Conservation (phyloP, 1,140 invertebrate genomes). For the Dendroctonus ponderosae region DNA sequence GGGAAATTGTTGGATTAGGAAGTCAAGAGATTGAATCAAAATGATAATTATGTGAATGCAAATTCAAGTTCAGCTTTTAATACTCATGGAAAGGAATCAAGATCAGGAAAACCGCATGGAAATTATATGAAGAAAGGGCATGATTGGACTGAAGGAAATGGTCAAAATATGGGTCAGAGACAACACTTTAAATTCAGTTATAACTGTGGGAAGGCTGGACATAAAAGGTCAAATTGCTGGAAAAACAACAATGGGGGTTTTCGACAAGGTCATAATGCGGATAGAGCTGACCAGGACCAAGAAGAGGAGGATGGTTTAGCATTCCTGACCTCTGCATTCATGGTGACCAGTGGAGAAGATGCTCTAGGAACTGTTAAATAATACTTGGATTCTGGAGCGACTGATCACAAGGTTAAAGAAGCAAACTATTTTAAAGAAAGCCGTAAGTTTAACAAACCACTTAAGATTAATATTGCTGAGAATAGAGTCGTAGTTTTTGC, state of each 20-base stretch:
- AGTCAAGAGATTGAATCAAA: conserved; percentile 15
- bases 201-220: conserved; percentile 18
- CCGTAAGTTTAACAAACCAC: not conserved
- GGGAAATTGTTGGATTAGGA: conserved; percentile 23
- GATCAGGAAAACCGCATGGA: not conserved
- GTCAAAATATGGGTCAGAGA: conserved; percentile 1
- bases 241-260: conserved; percentile 1
- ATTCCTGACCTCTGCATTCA: not conserved
- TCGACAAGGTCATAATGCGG: not conserved
- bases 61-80: not conserved
- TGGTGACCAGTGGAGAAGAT: not conserved
- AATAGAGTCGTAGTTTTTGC: not conserved
- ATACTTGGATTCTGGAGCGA: conserved; percentile 12
- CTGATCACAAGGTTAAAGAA: conserved; percentile 3
- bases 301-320: not conserved
- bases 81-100: not conserved
- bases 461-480: conserved; percentile 14
- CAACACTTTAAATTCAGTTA: conserved; percentile 13
- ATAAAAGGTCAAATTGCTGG: conserved; percentile 12
- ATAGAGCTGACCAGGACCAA: not conserved
- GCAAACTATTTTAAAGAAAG: not conserved
- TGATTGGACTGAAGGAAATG: too few relatives aligned
- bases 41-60: not conserved
- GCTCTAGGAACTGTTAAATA: not conserved
- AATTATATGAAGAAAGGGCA: too few relatives aligned